Evolutionary conservation across 1,140 invertebrate genomes (phyloP), one percentile per base, ranked within the genome.

Genomic region (Helicoverpa armigera): DNA sequence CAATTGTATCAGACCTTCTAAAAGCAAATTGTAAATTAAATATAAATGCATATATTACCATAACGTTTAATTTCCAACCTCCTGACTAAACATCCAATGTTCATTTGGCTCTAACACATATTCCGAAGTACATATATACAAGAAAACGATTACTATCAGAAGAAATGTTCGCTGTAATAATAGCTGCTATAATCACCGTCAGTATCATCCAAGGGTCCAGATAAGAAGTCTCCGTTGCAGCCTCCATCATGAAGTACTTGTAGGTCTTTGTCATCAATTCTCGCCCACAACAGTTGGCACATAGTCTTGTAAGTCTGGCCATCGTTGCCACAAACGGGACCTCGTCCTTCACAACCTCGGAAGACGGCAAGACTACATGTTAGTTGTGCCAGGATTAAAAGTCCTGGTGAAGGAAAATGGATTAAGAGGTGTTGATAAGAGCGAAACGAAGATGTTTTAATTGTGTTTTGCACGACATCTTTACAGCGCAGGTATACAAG

Each of bases 201-300:
- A 23, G 1, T 18, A 12, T 53, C 18, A 1, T 16, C 4, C 3
- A 2, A 0, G 10, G 61, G 35, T 2, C 3, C 29, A 12, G 14
- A 16, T 0, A 18, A 9, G 2, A 4, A n/a, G 12, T 53, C n/a
- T 13, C 67, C 67, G 16, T 9, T 23, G 43, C 75, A 77, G 60
- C 50, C 54, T n/a, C 75, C 75, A 2, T 77, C 48, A 35, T 77
- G 75, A 2, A 77, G 14, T 1, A 77, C 60, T 18, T 53, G 50
- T 2, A 77, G 75, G 29, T 77, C 60, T 23, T n/a, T 0, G 16
- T 75, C 73, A 0, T 75, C 43, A 2, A 61, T 3, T 43, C 35
- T 75, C 1, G 56, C 73, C 35, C 54, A 60, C n/a, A 65, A 54
- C 1, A 77, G 23, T 10, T 51, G 13, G n/a, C 75, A 77, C 43